Conservation (phyloP, 2,113 vertebrate genomes). For the Calypte anna region DNA sequence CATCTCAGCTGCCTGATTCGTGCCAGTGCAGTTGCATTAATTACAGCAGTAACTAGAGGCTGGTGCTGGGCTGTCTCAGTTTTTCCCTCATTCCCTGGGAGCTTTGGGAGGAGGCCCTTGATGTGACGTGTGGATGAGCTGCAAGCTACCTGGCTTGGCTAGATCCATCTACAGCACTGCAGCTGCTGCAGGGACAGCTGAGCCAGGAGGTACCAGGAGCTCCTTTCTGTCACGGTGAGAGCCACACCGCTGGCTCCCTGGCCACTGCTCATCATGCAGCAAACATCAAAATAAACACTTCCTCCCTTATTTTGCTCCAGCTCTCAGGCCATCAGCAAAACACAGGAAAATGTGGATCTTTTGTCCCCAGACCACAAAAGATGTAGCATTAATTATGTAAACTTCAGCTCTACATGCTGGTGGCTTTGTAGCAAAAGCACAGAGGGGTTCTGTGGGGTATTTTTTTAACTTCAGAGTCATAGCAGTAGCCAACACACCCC, state of each 20-base stretch:
- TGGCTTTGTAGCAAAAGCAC: background rate
- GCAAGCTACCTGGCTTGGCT: background rate
- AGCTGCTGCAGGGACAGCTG: background rate
- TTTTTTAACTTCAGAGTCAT: background rate
- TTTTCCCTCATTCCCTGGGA: background rate
- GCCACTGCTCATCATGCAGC: background rate
- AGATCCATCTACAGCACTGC: background rate
- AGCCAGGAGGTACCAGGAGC: background rate
- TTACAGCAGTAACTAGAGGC: background rate
- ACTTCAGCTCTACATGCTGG: background rate
- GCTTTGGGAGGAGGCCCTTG: background rate
- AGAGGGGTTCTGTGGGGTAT: background rate
- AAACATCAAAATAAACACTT: background rate
- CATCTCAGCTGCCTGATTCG: background rate
- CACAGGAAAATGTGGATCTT: background rate
- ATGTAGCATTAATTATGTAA: background rate
- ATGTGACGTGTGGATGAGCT: background rate
- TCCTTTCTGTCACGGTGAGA: rapidly evolving
- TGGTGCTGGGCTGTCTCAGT: background rate
- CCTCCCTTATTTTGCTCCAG: background rate
- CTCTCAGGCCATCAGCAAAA: background rate
- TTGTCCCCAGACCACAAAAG: background rate
- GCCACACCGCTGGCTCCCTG: rapidly evolving
- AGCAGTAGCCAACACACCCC: background rate
- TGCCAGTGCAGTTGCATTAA: background rate